phyloP scores from a whole-genome alignment of 1,140 invertebrate genomes.

The Mya arenaria region DNA sequence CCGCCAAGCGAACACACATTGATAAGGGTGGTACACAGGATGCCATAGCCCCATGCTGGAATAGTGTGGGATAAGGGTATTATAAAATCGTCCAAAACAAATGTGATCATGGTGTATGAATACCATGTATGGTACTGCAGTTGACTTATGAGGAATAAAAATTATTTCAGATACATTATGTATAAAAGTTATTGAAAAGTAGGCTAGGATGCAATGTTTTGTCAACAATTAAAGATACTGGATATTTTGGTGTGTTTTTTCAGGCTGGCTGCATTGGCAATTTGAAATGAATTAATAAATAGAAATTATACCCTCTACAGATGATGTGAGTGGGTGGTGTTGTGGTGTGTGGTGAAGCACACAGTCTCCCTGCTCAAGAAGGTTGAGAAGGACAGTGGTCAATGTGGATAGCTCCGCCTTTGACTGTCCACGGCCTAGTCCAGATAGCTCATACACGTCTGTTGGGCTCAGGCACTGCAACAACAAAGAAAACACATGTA shows the following conservation, averaged over 20 bases:
- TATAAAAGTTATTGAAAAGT: too few species aligned
- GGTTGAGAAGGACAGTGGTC: conserved; percentile 5
- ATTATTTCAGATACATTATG: too few species aligned
- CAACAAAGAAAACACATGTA: too few species aligned
- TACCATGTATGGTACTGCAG: too few species aligned
- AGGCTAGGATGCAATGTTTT: too few species aligned
- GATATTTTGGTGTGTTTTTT: too few species aligned
- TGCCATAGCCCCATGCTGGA: conserved; percentile 85
- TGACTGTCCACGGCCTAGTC: not conserved
- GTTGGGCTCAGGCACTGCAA: conserved; percentile 21
- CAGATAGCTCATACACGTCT: conserved; percentile 33
- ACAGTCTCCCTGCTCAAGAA: not conserved
- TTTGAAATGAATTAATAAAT: not conserved
- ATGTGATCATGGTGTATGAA: too few species aligned
- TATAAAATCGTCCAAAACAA: too few species aligned
- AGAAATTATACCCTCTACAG: not conserved
- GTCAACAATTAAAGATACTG: too few species aligned
- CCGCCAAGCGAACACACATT: conserved; percentile 85
- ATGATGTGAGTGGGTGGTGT: not conserved
- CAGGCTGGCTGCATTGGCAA: too few species aligned
- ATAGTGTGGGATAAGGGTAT: too few species aligned
- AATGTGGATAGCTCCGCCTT: not conserved
- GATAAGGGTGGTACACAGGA: conserved; percentile 85
- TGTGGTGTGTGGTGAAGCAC: not conserved
- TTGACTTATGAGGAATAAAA: too few species aligned